phyloP scores from a whole-genome alignment of 2,888 invertebrate genomes.

The Cosmia pyralina region DNA sequence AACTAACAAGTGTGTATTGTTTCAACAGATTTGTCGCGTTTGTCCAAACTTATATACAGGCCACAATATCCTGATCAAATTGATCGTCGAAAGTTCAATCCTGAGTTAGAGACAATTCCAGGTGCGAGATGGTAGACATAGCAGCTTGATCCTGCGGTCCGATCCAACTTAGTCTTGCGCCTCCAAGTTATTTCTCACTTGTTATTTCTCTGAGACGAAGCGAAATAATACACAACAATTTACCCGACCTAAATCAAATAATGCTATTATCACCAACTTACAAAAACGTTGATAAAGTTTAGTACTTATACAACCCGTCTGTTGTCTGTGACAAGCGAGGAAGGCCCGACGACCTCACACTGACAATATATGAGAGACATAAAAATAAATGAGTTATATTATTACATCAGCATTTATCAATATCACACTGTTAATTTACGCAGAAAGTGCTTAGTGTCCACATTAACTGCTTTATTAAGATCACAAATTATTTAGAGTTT shows the following conservation, averaged over 20 bases:
- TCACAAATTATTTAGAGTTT: not conserved
- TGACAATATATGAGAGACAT: conserved; percentile 6
- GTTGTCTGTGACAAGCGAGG: conserved; percentile 34
- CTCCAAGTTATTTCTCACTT: conserved; percentile 24
- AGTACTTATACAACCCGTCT: not conserved
- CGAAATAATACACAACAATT: not conserved
- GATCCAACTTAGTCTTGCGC: conserved; percentile 4
- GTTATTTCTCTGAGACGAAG: conserved; percentile 18
- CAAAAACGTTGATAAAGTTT: conserved; percentile 4
- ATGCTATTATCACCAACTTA: not conserved
- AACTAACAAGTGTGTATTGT: not conserved
- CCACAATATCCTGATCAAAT: not conserved
- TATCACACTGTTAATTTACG: conserved; percentile 29
- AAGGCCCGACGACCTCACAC: conserved; percentile 31
- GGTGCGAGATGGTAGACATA: not conserved
- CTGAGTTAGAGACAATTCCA: not conserved
- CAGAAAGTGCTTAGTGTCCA: conserved; percentile 26
- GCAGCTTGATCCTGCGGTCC: not conserved
- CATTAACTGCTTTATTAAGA: conserved; percentile 8
- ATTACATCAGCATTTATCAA: conserved; percentile 48
- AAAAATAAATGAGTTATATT: conserved; percentile 15
- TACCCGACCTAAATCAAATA: not conserved
- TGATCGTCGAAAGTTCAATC: not conserved
- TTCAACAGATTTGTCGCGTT: conserved; percentile 6
- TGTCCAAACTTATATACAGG: not conserved